Conservation (phyloP, 2,113 vertebrate species). For the Alethe diademata region DNA sequence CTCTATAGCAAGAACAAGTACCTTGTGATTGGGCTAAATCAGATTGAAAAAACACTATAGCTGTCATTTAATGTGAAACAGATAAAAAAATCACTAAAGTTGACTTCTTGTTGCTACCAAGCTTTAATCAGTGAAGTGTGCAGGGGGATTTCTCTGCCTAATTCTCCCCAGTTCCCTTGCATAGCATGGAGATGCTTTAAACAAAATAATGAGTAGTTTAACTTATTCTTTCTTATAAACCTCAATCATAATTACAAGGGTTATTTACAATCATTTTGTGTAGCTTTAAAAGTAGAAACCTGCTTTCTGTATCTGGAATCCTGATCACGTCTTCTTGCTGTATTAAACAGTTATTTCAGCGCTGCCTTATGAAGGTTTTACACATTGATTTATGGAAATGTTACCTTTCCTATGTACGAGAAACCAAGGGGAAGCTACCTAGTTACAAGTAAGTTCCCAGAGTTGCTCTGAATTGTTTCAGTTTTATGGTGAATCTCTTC, state of each 20-base stretch:
- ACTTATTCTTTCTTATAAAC: neutral
- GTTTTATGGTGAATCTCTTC: neutral
- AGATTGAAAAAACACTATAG: neutral
- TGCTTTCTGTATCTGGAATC: neutral
- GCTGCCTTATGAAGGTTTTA: conserved; percentile 99
- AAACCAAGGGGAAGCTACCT: conserved; percentile 99
- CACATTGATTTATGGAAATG: conserved; percentile 99
- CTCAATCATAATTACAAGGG: neutral
- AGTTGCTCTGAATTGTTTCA: conserved; percentile 11
- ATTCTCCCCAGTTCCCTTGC: neutral
- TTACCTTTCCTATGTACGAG: conserved; percentile 97
- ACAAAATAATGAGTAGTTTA: neutral
- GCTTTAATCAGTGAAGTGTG: neutral
- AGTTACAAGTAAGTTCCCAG: conserved; percentile 94
- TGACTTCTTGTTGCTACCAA: neutral
- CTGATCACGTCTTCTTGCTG: conserved; percentile 64
- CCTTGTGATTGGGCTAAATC: neutral
- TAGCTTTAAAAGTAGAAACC: neutral
- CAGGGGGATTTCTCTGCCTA: neutral
- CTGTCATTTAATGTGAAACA: neutral
- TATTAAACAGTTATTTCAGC: conserved; percentile 91
- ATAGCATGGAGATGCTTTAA: neutral
- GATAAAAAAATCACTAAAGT: neutral
- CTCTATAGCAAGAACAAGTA: neutral
- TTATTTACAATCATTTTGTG: neutral